Percentiles rank a stretch among this genome's conserved stretches.
Evolutionary conservation across 2,888 invertebrate species (phyloP).

Genomic region (Hyposoter dolosus): DNA sequence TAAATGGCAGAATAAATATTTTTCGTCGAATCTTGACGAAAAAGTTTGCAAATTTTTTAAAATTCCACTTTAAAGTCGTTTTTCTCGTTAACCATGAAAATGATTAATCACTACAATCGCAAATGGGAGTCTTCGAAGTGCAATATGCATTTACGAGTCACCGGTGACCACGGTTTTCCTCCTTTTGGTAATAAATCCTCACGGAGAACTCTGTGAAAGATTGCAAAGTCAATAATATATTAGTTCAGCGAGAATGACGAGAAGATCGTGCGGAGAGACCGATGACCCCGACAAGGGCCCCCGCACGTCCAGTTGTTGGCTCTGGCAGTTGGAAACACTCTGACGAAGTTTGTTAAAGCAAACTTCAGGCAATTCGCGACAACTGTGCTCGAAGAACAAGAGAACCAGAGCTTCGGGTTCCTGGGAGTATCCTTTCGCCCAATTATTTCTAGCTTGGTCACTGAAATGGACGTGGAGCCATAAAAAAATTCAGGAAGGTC

Average conservation of each 20-base stretch:
- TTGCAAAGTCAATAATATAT: slow-evolving; percentile 4
- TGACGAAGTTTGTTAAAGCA: slow-evolving; percentile 49
- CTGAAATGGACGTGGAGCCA: not conserved
- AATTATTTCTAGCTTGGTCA: not conserved
- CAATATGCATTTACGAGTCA: not conserved
- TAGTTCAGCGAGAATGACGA: not conserved
- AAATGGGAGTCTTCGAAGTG: not conserved
- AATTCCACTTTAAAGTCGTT: not conserved
- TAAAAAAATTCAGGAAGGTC: not conserved
- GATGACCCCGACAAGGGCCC: slow-evolving; percentile 48
- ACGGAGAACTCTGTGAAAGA: slow-evolving; percentile 1
- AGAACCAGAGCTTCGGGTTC: slow-evolving; percentile 11
- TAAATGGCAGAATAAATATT: too few relatives aligned
- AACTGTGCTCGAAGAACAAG: not conserved
- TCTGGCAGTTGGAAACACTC: slow-evolving; percentile 54
- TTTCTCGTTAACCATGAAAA: not conserved
- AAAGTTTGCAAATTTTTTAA: not conserved
- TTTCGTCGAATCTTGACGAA: not conserved
- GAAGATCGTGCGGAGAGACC: slow-evolving; percentile 23
- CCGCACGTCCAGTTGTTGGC: slow-evolving; percentile 50
- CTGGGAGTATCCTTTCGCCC: not conserved
- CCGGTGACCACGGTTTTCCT: slow-evolving; percentile 1
- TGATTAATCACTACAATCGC: not conserved
- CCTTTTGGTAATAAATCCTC: not conserved
- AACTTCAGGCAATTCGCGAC: slow-evolving; percentile 37